phyloP scores from a whole-genome alignment of 2,113 vertebrate genomes.

The Arothron firmamentum region DNA sequence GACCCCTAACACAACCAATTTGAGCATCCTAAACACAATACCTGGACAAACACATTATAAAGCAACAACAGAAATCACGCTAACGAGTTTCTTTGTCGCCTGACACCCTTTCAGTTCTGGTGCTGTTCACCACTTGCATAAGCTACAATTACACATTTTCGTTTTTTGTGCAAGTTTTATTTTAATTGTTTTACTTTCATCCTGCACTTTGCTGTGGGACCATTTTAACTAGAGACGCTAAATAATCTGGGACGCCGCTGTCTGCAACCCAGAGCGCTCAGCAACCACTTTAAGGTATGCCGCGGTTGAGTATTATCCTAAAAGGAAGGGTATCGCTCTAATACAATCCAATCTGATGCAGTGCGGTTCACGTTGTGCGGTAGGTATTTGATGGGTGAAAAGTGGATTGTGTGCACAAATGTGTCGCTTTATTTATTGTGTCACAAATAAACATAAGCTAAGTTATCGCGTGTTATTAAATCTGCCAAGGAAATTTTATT shows the following conservation, averaged over 20 bases:
- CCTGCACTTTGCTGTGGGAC: slow-evolving; percentile 46
- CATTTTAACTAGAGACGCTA: slow-evolving; percentile 31
- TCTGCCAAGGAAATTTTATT: slow-evolving; percentile 50
- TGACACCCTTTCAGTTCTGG: too few relatives aligned
- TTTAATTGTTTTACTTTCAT: slow-evolving; percentile 29
- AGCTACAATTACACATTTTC: slow-evolving; percentile 1
- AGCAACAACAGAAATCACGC: too few relatives aligned
- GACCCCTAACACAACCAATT: too few relatives aligned
- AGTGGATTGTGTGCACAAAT: background rate
- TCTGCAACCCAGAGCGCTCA: slow-evolving; percentile 42
- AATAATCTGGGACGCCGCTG: slow-evolving; percentile 57
- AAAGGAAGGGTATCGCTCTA: slow-evolving; percentile 17
- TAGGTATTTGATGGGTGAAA: background rate
- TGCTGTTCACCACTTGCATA: background rate
- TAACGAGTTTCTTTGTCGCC: too few relatives aligned
- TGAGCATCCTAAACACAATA: too few relatives aligned
- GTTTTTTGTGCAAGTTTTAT: slow-evolving; percentile 30
- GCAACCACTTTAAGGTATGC: slow-evolving; percentile 42
- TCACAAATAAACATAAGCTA: slow-evolving; percentile 42
- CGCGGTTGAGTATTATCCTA: background rate
- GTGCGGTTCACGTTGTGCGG: background rate
- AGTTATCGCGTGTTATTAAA: slow-evolving; percentile 40
- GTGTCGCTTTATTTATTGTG: slow-evolving; percentile 5
- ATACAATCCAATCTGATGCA: slow-evolving; percentile 1
- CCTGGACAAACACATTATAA: too few relatives aligned